These are phyloP conservation scores for Botia kubotai DNA, from an alignment of 2,797 vertebrate genomes.

Conservation along the genomic window DNA sequence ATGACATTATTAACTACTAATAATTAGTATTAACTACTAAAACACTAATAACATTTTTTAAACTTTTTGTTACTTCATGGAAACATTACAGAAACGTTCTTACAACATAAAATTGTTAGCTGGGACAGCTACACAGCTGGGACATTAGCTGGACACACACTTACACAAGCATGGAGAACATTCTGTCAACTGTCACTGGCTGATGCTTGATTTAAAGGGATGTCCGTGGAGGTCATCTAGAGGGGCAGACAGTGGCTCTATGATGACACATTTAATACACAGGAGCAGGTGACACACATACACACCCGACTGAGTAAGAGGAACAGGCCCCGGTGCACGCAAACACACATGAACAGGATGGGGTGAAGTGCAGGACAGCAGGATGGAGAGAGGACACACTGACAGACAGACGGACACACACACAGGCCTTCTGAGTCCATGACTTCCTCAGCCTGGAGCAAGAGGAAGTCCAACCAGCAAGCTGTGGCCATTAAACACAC, in stretches of 20 bases:
- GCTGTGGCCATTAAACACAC: constrained; percentile 51
- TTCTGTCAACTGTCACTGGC: constrained; percentile 14
- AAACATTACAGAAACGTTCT: too few relatives aligned
- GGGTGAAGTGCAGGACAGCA: constrained; percentile 61
- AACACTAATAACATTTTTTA: background rate
- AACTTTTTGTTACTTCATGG: too few relatives aligned
- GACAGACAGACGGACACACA: constrained; percentile 59
- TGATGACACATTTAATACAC: constrained; percentile 58
- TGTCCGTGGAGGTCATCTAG: constrained; percentile 36
- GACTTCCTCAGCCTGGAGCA: constrained; percentile 68
- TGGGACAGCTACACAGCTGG: too few relatives aligned
- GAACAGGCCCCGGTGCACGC: constrained; percentile 2
- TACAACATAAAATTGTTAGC: background rate
- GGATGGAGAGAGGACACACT: constrained; percentile 61
- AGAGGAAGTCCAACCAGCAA: constrained; percentile 63
- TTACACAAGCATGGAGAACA: constrained; percentile 19
- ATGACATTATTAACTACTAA: too few relatives aligned
- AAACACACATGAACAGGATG: constrained; percentile 42
- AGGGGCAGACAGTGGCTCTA: constrained; percentile 54
- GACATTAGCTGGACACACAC: constrained; percentile 1
- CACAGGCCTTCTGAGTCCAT: constrained; percentile 48
- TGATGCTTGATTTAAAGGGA: constrained; percentile 60
- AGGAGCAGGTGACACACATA: constrained; percentile 55
- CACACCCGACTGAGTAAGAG: constrained; percentile 3
- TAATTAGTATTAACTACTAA: too few relatives aligned